Conservation (phyloP, 2,113 vertebrate species). For the Pseudolaguvia tuberculata region DNA sequence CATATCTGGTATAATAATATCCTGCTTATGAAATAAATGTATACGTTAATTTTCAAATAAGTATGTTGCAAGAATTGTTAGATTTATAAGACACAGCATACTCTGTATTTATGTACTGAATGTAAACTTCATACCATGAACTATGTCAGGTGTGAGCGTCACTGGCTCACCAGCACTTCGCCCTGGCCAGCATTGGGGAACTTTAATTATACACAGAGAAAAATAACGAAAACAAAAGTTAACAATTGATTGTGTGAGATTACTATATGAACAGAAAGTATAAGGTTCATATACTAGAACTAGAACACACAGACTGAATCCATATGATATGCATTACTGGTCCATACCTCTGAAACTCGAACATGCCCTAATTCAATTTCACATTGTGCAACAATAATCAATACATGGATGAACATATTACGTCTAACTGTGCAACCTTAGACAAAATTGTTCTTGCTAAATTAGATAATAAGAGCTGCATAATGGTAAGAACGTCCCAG, state of each 20-base stretch:
- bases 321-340: background rate
- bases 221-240: background rate
- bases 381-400: conserved; percentile 24
- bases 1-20: background rate
- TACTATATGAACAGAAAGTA: background rate
- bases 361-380: conserved; percentile 26
- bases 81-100: background rate
- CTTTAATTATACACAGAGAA: background rate
- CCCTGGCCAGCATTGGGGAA: background rate
- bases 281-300: background rate
- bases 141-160: background rate
- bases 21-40: background rate
- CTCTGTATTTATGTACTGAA: background rate
- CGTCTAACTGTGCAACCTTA: conserved; percentile 9
- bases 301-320: background rate
- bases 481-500: conserved; percentile 2
- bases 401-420: conserved; percentile 22
- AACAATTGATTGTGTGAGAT: background rate
- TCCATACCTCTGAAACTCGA: background rate
- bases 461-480: conserved; percentile 13
- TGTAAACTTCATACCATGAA: background rate
- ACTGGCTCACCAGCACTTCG: conserved; percentile 15
- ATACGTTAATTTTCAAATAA: background rate
- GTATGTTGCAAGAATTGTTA: background rate
- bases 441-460: conserved; percentile 4